Percentiles rank a stretch among this genome's conserved stretches.
phyloP scores from a whole-genome alignment of 2,888 invertebrate species.

The Drosophila fungiperda region DNA sequence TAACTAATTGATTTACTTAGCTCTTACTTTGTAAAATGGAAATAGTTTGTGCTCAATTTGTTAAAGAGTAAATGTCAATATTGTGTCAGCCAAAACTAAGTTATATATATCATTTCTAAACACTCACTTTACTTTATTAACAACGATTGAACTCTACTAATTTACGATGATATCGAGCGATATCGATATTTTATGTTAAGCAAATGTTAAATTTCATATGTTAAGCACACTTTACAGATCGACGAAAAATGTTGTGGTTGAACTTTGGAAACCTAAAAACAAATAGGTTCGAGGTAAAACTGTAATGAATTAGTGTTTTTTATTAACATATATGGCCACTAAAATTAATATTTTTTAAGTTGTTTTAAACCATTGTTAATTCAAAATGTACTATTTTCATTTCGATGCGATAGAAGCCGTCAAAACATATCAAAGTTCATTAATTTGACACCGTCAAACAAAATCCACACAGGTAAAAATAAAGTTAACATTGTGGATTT shows the following conservation, averaged over 20 bases:
- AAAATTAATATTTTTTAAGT: too few relatives aligned
- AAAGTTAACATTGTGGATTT: neutral
- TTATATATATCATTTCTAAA: neutral
- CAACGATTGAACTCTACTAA: neutral
- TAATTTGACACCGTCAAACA: neutral
- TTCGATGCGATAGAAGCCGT: neutral
- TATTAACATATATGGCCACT: too few relatives aligned
- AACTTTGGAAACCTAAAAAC: too few relatives aligned
- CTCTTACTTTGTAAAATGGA: neutral
- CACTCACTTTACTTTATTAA: neutral
- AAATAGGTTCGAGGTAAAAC: too few relatives aligned
- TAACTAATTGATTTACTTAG: conserved; percentile 31
- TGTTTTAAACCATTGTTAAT: too few relatives aligned
- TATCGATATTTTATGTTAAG: neutral
- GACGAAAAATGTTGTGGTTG: too few relatives aligned
- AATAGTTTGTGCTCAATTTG: neutral
- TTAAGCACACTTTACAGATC: too few relatives aligned
- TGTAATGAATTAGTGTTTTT: too few relatives aligned
- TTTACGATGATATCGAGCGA: neutral
- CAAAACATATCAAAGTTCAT: neutral
- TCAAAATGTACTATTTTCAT: neutral
- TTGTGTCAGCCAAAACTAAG: neutral
- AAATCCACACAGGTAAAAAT: neutral
- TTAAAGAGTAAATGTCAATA: neutral
- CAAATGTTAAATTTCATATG: neutral